These are phyloP conservation scores for Phragmatobia fuliginosa DNA, from an alignment of 2,888 invertebrate genomes.

Conservation along the genomic window DNA sequence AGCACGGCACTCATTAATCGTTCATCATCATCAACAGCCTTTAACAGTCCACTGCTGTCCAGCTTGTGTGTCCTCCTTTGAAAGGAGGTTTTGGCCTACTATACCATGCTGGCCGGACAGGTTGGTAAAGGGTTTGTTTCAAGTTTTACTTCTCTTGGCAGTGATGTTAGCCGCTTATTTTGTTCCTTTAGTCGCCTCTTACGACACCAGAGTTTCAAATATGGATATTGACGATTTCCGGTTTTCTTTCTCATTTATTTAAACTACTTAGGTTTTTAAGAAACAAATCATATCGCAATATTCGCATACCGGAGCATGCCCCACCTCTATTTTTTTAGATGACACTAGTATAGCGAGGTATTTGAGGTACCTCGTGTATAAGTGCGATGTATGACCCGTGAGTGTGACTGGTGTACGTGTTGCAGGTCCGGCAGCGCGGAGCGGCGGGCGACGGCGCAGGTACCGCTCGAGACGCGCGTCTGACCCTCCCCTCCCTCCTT, in stretches of 20 bases:
- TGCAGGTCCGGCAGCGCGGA: slow-evolving; percentile 48
- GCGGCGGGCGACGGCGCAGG: slow-evolving; percentile 63
- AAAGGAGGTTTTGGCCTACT: too few species aligned
- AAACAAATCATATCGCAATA: not conserved
- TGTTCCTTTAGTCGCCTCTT: too few species aligned
- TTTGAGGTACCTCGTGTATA: not conserved
- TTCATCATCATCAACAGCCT: too few species aligned
- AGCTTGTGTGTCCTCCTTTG: too few species aligned
- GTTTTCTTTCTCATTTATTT: not conserved
- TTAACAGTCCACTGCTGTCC: too few species aligned
- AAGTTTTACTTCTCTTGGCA: too few species aligned
- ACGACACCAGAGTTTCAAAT: too few species aligned
- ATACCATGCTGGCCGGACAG: too few species aligned
- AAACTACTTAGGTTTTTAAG: not conserved
- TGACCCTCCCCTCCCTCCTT: slow-evolving; percentile 29
- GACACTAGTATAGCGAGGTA: slow-evolving; percentile 6
- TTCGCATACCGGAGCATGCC: not conserved
- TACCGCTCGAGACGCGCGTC: slow-evolving; percentile 50
- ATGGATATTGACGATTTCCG: too few species aligned
- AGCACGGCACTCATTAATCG: too few species aligned
- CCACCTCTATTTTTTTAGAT: not conserved
- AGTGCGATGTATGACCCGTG: not conserved
- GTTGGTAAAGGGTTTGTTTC: too few species aligned
- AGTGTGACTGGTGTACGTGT: not conserved
- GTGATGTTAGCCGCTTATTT: too few species aligned